Base-by-base conservation (phyloP, 2,888 invertebrate species). In the Cremastinae sp. region DNA sequence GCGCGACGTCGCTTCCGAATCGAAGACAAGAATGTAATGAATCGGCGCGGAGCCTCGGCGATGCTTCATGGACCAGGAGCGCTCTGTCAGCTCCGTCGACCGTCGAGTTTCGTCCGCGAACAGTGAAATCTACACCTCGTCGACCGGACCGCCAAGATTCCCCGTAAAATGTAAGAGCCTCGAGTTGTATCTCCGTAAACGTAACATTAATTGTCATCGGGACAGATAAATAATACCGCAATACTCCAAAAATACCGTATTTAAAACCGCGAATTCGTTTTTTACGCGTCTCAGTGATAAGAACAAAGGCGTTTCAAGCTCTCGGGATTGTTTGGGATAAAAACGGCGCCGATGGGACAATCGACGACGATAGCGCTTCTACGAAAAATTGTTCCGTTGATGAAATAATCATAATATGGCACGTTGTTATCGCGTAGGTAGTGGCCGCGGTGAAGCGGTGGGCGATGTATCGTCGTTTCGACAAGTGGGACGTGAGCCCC, bases 391-490 rank as follows among this genome's bases (percentile, higher is more conserved):
- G 38, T 75, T 72, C 54, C 34, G 54, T 22, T 34, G 41, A 18
- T 49, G 22, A 7, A 10, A 71, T 61, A 56, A 54, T 75, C 38
- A 66, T 75, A 75, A 75, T 66, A 66, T 61, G 61, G 38, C 22
- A 61, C 49, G 61, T 53, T 71, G 66, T 75, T 75, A 72, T 75
- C 71, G 75, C 71, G 75, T 75, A 66, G 71, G 75, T 71, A 53
- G 62, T 36, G 38, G 53, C 38, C 61, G 66, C 54, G 38, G 65
- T 54, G 49, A 59, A 49, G 54, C 14, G 56, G 71, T 75, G 71
- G 71, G 71, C 71, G 71, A 71, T 61, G 49, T 62, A 61, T 68
- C 61, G 61, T 62, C 54, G 54, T 61, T 74, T 68, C 51, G 75
- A 62, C 75, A 62, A 75, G 75, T 72, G 75, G 69, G 66, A 72